phyloP scores from a whole-genome alignment of 2,113 vertebrate genomes.

The Campylomormyrus tamandua region DNA sequence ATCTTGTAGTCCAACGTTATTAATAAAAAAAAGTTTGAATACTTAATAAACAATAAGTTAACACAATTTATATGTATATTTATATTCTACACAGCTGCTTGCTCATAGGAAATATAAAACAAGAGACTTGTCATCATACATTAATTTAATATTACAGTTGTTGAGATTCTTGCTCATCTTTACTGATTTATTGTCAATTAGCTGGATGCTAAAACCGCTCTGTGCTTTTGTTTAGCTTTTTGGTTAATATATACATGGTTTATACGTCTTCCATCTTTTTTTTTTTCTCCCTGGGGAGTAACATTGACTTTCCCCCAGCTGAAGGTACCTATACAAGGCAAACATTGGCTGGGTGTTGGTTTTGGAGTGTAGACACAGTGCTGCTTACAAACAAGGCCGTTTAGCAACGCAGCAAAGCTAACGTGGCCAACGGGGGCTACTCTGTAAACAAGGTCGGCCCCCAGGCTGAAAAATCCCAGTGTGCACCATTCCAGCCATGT shows the following conservation, averaged over 20 bases:
- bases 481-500: neutral
- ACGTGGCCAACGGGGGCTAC: neutral
- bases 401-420: neutral
- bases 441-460: neutral
- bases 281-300: neutral
- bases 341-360: neutral
- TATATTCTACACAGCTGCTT: neutral
- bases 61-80: neutral
- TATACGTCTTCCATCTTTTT: neutral
- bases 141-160: neutral
- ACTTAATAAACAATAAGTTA: neutral
- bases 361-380: neutral
- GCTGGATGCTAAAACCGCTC: neutral
- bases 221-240: neutral
- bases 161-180: neutral
- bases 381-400: neutral
- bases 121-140: neutral
- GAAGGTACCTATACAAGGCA: neutral
- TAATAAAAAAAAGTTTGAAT: neutral
- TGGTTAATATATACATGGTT: neutral
- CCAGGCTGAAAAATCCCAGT: neutral
- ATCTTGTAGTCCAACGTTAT: neutral
- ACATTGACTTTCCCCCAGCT: neutral
- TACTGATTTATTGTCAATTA: neutral
- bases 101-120: neutral